Conservation (phyloP, 1,140 invertebrate species). For the Eulimnadia texana region DNA sequence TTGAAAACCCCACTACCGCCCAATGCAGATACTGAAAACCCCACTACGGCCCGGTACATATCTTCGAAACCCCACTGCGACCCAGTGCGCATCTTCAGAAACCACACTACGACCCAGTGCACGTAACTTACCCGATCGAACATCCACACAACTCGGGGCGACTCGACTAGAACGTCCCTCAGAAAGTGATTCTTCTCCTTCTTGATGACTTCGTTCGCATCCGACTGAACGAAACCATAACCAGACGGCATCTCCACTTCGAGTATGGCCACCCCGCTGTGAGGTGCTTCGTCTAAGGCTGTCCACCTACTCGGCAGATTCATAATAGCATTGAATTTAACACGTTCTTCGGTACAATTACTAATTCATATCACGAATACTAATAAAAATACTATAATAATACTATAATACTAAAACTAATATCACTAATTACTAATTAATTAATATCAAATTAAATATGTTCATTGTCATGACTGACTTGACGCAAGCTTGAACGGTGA, state of each 20-base stretch:
- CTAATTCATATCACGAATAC: not conserved
- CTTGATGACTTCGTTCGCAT: conserved; percentile 27
- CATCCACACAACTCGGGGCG: conserved; percentile 29
- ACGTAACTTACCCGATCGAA: conserved; percentile 33
- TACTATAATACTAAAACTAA: too few species aligned
- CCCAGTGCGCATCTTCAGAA: too few species aligned
- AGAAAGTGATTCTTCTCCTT: conserved; percentile 5
- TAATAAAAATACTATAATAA: not conserved
- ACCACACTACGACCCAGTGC: too few species aligned
- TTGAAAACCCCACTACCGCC: too few species aligned
- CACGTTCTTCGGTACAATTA: not conserved
- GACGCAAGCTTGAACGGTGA: conserved; percentile 34
- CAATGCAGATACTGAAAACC: too few species aligned
- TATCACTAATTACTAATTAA: too few species aligned
- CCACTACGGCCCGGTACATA: too few species aligned
- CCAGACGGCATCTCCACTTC: conserved; percentile 43
- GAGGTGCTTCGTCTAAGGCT: conserved; percentile 21
- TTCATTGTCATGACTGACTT: conserved; percentile 21
- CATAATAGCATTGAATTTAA: not conserved
- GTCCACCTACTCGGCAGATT: conserved; percentile 31
- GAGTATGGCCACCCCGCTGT: conserved; percentile 36
- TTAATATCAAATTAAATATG: not conserved
- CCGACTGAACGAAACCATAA: conserved; percentile 39
- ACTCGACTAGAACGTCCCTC: not conserved
- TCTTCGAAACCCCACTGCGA: too few species aligned